Base-by-base conservation (phyloP, 2,113 vertebrate species). In the Trichechus manatus region DNA sequence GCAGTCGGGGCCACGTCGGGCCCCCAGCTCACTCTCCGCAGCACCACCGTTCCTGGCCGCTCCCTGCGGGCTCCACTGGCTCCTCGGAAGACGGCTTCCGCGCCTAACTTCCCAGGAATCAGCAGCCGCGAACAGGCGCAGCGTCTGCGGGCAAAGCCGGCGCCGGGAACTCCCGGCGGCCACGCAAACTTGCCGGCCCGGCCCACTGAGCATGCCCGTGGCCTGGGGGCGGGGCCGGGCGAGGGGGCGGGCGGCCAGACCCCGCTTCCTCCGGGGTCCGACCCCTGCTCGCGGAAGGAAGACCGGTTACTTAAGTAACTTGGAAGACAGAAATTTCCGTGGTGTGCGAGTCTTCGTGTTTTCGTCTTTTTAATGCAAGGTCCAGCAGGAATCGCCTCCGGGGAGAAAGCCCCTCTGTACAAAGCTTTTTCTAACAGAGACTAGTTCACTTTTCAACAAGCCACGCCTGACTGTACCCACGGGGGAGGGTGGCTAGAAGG, bases 141-240 rank as follows among this genome's bases (percentile, higher is more conserved):
- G 36, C 29, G 79, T 39, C 83, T 9, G 47, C 39, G 2, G 6
- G 33, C 36, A 6, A 42, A 88, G 64, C 96, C 81, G 83, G 50
- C 75, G 87, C 92, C 91, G 72, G 81, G 92, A 91, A 96, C 96
- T 82, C 87, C 29, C 1, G 44, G 63, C 15, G 5, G 96, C 96
- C 96, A 96, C 97, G 97, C 97, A 96, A 79, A 92, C 93, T 95
- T 81, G 95, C 93, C 87, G 31, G 92, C 93, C 93, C 9, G 95
- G 89, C 90, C 91, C 97, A 97, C 95, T 97, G 96, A 96, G 97
- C 97, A 98, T 97, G 97, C 97, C 93, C 94, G 47, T 68, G 94
- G 47, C 75, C 94, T 9, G 82, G 42, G 64, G 50, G 31, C 11
- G 64, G 59, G n/a, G 61, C 59, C 14, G 22, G 2, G 33, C 2